A percentile compares a stretch with the other conserved stretches of the same genome.
Evolutionary conservation across 2,113 vertebrate genomes (phyloP).

Genomic region (Sardina pilchardus): DNA sequence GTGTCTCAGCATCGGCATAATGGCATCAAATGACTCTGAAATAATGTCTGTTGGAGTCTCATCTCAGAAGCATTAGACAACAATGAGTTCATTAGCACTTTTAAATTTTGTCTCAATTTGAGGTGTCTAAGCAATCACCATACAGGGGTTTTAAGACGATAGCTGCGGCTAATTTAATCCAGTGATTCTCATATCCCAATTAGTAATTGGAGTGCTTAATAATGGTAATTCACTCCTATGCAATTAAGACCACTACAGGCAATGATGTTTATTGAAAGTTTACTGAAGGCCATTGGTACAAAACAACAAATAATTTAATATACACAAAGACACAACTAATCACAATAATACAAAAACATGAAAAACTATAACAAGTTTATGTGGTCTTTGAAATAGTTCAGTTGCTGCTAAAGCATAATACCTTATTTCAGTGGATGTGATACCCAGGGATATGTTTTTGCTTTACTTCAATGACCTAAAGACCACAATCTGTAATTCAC

Average conservation of each 20-base stretch:
- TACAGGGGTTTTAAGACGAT: not conserved
- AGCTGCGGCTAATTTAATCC: too few species aligned
- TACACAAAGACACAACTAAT: not conserved
- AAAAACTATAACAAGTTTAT: not conserved
- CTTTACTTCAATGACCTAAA: not conserved
- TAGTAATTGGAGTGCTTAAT: not conserved
- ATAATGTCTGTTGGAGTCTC: slow-evolving; percentile 13
- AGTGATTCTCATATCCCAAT: not conserved
- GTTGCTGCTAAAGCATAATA: not conserved
- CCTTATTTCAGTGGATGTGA: not conserved
- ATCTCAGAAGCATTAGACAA: slow-evolving; percentile 27
- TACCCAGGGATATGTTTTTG: not conserved
- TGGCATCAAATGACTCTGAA: slow-evolving; percentile 19
- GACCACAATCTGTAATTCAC: not conserved
- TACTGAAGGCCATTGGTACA: slow-evolving; percentile 1
- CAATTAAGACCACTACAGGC: not conserved
- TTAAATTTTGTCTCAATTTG: not conserved
- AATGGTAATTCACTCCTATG: not conserved
- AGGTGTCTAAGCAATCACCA: not conserved
- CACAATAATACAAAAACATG: not conserved
- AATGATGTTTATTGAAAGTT: not conserved
- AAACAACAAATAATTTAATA: not conserved
- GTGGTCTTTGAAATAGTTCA: not conserved
- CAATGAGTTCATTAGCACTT: slow-evolving; percentile 18
- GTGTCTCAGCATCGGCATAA: slow-evolving; percentile 22